Evolutionary conservation across 1,140 invertebrate species (phyloP), one percentile per base, ranked within the genome.

Genomic region (Caerostris extrusa): DNA sequence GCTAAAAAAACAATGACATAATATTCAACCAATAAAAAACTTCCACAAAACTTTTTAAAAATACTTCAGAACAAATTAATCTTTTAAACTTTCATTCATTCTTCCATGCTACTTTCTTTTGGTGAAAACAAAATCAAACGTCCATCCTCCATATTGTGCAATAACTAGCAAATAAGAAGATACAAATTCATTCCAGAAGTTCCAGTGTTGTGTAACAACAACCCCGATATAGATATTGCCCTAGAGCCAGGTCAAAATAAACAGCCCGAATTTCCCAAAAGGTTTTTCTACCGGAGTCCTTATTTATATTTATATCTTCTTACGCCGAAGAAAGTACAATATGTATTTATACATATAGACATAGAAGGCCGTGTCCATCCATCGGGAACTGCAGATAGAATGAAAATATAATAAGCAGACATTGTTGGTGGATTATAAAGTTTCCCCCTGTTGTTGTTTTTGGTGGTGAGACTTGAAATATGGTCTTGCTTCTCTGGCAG

Each of bases 391-490:
- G 88, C 14, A 67, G 67, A 19, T 58, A 53, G 85, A 77, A 90
- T 90, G 61, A 77, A 90, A 90, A 77, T 77, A 77, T 90, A 90
- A 71, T 90, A 90, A 87, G 57, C 85, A 58, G 88, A 8, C 67
- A 57, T 77, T 90, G 88, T 77, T 69, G 64, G 50, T 58, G 67
- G 88, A 90, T 90, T 90, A 90, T 90, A 90, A 90, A 90, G 64
- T 77, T 90, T 57, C n/a, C n/a, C n/a, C n/a, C n/a, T n/a, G n/a
- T n/a, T 85, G 19, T 85, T 85, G 57, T 56, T 85, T 6, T 34
- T 34, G 34, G 34, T 0, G 34, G 77, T 2, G 34, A 85, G 83
- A 60, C 56, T 85, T 85, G 83, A 85, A 57, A 85, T 85, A 85
- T 85, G 57, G 56, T 85, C 57, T 85, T n/a, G n/a, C 50, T 77